Base-by-base conservation (phyloP, 2,888 invertebrate species). In the Drepana falcataria region DNA sequence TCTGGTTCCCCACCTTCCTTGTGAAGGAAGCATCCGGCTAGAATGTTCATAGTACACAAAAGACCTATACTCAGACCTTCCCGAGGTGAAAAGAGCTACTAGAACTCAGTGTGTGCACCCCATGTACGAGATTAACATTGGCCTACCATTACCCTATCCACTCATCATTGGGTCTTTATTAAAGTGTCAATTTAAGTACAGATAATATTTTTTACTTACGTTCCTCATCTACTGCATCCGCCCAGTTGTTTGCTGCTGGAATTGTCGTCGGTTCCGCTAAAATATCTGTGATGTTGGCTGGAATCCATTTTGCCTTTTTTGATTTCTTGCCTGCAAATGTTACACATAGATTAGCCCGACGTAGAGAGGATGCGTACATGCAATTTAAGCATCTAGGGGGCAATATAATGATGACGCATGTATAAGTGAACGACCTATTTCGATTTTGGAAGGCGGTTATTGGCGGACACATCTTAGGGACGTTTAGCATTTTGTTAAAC, bases 221-320 rank as follows among this genome's bases (percentile, higher is more conserved):
- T 86, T 95, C 95, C 71, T 96, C 95, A 75, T 97, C 97, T 69
- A 95, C 95, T 75, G 96, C 95, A 73, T 96, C 96, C 52, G 95
- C 96, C 95, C 97, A 96, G 75, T 93, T 92, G 85, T 93, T 93
- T 73, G 92, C 83, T 59, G 93, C 85, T 55, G 93, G 89, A 58
- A 92, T 90, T 57, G 93, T 91, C 54, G 93, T 93, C 56, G 94
- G 92, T 77, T 95, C 95, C 61, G 95, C 94, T 68, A 97, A 91
- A 83, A 98, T 97, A 74, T 95, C 95, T 82, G 94, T 96, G 75
- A 98, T 92, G 69, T 94, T 93, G 75, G 97, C 87, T 63, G 95
- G 95, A 81, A 95, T 95, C 82, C 96, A 96, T 93, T 96, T 97
- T 86, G 93, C 93, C 92, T 96, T 97, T 92, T 95, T 96, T 83